Base-by-base conservation (phyloP, 1,140 invertebrate genomes). In the Drosophila willistoni region DNA sequence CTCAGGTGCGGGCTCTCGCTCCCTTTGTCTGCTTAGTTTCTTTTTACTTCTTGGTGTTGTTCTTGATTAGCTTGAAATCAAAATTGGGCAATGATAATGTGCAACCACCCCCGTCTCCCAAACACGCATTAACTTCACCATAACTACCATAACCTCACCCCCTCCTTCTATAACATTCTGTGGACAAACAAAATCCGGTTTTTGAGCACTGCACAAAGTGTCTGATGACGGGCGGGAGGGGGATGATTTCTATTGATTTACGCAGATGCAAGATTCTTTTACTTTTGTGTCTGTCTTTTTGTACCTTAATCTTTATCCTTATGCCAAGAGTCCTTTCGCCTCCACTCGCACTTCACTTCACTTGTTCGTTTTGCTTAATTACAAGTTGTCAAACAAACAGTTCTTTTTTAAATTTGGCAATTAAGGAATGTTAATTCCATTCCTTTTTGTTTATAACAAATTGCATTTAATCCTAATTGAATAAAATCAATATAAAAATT, bases 401-500 rank as follows among this genome's bases (percentile, higher is more conserved):
- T 22, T n/a, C 5, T 12, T 51, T 12, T 0, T 51, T 51, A 14
- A 22, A 10, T 51, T 5, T 22, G 5, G 14, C 14, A 17, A 19
- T 4, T 51, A 51, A 19, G 14, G 44, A 12, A 9, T 4, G 12
- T 19, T 7, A 17, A 9, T 51, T 19, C 44, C 0, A 2, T 19
- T 12, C 19, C 10, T 19, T 19, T 39, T 59, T 59, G 14, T 59
- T 39, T 39, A 10, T 19, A 39, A 19, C 33, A 34, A 17, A 39
- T 12, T 59, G 1, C 3, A 59, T 36, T 59, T 3, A 59, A 59
- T 59, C 36, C 39, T 14, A 59, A 59, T 59, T 12, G 17, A 51
- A 59, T 59, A 19, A 59, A 59, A 59, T 59, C 56, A 59, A 59
- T 59, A 59, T 7, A 1, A 39, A 59, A 59, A 39, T 39, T n/a